Evolutionary conservation across 2,797 vertebrate genomes (phyloP).

Genomic region (Cossypha polioptera): DNA sequence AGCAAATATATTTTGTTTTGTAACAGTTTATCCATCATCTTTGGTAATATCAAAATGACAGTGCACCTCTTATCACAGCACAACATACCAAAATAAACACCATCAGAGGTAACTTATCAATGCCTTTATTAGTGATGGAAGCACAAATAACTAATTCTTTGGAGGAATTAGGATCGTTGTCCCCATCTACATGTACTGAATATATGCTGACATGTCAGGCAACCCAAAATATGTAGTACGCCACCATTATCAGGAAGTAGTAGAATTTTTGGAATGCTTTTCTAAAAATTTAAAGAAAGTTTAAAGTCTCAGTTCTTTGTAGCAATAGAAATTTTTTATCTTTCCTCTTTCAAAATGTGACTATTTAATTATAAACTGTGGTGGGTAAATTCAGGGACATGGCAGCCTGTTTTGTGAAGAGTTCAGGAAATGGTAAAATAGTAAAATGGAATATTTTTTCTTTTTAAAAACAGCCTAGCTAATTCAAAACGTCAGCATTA

Average conservation of each 20-base stretch:
- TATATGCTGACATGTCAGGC: background rate
- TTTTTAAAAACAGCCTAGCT: background rate
- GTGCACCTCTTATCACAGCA: background rate
- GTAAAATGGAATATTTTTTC: background rate
- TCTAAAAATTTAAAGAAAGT: background rate
- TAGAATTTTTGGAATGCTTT: background rate
- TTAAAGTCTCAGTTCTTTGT: background rate
- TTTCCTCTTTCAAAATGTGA: background rate
- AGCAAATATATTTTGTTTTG: background rate
- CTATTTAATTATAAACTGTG: background rate
- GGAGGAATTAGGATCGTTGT: background rate
- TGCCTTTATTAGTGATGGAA: background rate
- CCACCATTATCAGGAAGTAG: background rate
- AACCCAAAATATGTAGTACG: background rate
- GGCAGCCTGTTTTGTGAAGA: background rate
- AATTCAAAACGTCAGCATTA: background rate
- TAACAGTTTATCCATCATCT: background rate
- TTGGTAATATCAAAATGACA: background rate
- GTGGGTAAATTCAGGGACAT: background rate
- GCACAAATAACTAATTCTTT: background rate
- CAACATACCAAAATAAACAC: background rate
- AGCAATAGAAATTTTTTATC: background rate
- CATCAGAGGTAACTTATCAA: background rate
- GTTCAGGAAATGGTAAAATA: background rate
- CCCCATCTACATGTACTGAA: background rate